Conservation (phyloP, 2,888 invertebrate genomes). For the Chesias legatella region DNA sequence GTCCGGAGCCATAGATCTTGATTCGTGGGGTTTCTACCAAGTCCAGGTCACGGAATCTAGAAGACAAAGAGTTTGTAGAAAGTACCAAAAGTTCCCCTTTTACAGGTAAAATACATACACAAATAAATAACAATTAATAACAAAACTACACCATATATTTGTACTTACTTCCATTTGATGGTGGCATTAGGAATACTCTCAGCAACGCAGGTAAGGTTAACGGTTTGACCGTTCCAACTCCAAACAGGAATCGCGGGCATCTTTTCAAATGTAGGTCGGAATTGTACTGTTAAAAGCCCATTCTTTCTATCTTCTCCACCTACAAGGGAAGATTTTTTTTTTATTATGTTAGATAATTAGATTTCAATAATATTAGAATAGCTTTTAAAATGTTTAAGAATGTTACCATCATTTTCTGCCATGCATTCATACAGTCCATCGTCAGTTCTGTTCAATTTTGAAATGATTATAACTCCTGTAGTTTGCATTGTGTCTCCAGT, state of each 20-base stretch:
- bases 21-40: slow-evolving; percentile 80
- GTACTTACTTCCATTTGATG: slow-evolving; percentile 87
- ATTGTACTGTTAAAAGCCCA: slow-evolving; percentile 91
- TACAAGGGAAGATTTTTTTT: too few relatives aligned
- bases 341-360: too few relatives aligned
- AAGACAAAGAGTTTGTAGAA: slow-evolving; percentile 7
- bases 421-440: slow-evolving; percentile 95
- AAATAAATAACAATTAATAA: too few relatives aligned
- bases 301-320: slow-evolving; percentile 87
- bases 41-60: slow-evolving; percentile 74
- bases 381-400: neutral
- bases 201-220: slow-evolving; percentile 93
- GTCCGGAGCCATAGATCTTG: slow-evolving; percentile 83
- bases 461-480: slow-evolving; percentile 85
- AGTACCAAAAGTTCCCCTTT: slow-evolving; percentile 1
- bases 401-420: slow-evolving; percentile 85
- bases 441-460: slow-evolving; percentile 83
- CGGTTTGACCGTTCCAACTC: slow-evolving; percentile 90
- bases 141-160: too few relatives aligned
- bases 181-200: slow-evolving; percentile 95
- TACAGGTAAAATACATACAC: too few relatives aligned
- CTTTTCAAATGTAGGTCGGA: slow-evolving; percentile 88
- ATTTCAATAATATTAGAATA: too few relatives aligned
- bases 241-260: slow-evolving; percentile 86
- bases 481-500: slow-evolving; percentile 73